Conservation (phyloP, 2,888 invertebrate genomes). For the Andrena flavipes region DNA sequence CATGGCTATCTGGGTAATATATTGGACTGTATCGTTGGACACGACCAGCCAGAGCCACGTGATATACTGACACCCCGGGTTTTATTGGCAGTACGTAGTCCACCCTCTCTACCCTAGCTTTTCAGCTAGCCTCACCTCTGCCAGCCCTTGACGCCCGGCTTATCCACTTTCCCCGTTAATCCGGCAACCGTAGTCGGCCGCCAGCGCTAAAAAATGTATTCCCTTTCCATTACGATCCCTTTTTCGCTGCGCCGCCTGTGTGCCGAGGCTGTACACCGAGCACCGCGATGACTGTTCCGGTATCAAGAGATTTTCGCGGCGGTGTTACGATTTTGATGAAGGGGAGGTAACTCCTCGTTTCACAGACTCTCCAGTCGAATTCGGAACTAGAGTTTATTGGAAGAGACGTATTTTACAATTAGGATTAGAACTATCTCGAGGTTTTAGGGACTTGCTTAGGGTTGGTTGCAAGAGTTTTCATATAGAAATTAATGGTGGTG, state of each 20-base stretch:
- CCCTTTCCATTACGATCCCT: conserved; percentile 47
- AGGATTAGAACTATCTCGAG: background rate
- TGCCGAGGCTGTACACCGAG: background rate
- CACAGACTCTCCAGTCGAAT: background rate
- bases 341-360: too few relatives aligned
- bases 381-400: background rate
- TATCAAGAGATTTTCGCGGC: background rate
- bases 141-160: conserved; percentile 72
- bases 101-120: conserved; percentile 42
- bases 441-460: background rate
- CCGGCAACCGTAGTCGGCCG: conserved; percentile 59
- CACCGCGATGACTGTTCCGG: background rate
- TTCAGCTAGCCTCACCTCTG: conserved; percentile 52
- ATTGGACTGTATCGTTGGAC: conserved; percentile 79
- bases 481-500: too few relatives aligned
- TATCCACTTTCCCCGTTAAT: conserved; percentile 79
- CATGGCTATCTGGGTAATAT: conserved; percentile 82
- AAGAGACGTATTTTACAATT: background rate
- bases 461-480: too few relatives aligned
- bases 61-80: conserved; percentile 76
- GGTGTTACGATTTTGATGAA: background rate
- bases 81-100: conserved; percentile 77
- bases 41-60: conserved; percentile 73
- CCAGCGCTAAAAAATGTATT: conserved; percentile 67
- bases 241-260: background rate